phyloP scores from a whole-genome alignment of 2,888 invertebrate genomes.

The Portevinia maculata region DNA sequence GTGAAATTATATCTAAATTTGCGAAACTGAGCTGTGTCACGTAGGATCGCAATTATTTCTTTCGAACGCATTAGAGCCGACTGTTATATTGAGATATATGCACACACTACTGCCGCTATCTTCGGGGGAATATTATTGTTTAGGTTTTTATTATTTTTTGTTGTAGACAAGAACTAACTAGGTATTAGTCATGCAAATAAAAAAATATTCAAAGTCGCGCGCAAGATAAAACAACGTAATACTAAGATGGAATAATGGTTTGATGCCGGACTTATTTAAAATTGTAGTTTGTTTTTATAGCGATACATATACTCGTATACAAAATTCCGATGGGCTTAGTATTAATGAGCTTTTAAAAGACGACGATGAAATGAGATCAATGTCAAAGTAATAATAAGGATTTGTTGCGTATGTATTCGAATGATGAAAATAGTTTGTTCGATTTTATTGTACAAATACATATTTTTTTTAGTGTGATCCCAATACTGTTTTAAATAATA shows the following conservation, averaged over 20 bases:
- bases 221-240: conserved; percentile 3
- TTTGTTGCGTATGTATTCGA: no score
- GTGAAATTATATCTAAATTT: conserved; percentile 36
- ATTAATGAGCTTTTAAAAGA: conserved; percentile 4
- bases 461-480: no score
- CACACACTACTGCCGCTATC: neutral
- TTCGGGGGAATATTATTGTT: conserved; percentile 16
- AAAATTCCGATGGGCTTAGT: neutral
- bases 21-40: conserved; percentile 51
- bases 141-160: conserved; percentile 4
- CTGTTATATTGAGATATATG: neutral
- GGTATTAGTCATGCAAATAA: conserved; percentile 53
- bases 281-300: conserved; percentile 19
- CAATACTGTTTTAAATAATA: no score
- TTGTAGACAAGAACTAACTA: conserved; percentile 29
- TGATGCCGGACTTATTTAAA: neutral
- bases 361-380: conserved; percentile 19
- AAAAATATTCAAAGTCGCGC: neutral
- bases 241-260: neutral
- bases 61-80: conserved; percentile 26
- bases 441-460: no score
- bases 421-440: neutral
- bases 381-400: no score
- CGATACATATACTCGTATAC: neutral
- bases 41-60: conserved; percentile 49